phyloP scores from a whole-genome alignment of 2,113 vertebrate genomes.

The Oriolus oriolus region DNA sequence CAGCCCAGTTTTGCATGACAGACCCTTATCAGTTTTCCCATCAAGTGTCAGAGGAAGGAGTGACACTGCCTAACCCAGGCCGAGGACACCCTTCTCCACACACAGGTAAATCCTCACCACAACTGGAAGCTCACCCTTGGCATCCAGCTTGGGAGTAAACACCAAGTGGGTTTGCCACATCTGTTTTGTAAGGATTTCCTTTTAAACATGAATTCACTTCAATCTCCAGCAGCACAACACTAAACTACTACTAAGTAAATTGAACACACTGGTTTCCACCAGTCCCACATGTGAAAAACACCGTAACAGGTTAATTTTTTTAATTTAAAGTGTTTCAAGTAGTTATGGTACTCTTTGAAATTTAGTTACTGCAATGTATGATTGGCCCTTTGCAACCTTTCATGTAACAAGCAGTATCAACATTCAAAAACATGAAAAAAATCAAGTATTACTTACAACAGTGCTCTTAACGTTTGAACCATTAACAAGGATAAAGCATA shows the following conservation, averaged over 20 bases:
- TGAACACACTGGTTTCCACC: not conserved
- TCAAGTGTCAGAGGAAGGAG: not conserved
- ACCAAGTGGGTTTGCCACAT: rapidly evolving
- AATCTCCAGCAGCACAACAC: not conserved
- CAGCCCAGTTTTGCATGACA: not conserved
- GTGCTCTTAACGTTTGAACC: not conserved
- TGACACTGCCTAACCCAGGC: not conserved
- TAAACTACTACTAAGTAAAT: not conserved
- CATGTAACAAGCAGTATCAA: not conserved
- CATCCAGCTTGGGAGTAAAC: not conserved
- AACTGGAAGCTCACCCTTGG: not conserved
- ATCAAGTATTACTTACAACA: not conserved
- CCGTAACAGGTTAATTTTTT: not conserved
- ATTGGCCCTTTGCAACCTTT: not conserved
- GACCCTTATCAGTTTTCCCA: not conserved
- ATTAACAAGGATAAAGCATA: not conserved
- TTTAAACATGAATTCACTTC: not conserved
- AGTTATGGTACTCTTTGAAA: not conserved
- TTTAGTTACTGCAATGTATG: not conserved
- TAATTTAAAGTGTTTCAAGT: not conserved
- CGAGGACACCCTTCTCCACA: not conserved
- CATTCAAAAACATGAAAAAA: not conserved
- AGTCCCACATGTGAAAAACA: not conserved
- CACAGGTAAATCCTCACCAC: not conserved
- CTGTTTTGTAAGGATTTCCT: not conserved